A percentile compares a stretch with the other conserved stretches of the same genome.
Conservation (phyloP, 1,140 invertebrate species). For the Zelostemma sp. region DNA sequence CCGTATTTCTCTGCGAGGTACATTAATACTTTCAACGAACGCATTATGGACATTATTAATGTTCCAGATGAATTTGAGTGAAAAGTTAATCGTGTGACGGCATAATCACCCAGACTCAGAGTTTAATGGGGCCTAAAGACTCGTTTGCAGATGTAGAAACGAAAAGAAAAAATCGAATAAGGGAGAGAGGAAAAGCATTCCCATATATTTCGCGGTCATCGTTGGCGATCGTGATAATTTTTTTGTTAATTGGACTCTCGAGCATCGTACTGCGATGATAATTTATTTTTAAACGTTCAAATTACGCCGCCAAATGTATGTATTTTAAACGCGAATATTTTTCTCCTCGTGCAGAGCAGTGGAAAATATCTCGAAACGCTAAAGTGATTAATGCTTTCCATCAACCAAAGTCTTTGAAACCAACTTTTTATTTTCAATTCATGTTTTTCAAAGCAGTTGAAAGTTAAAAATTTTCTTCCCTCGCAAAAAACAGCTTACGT, state of each 20-base stretch:
- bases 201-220: slow-evolving; percentile 39
- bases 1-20: slow-evolving; percentile 31
- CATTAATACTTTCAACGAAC: slow-evolving; percentile 41
- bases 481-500: background rate
- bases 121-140: slow-evolving; percentile 44
- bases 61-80: slow-evolving; percentile 35
- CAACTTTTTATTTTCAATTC: background rate
- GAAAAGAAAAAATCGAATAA: slow-evolving; percentile 12
- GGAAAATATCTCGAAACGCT: background rate
- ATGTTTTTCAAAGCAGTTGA: background rate
- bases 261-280: slow-evolving; percentile 14
- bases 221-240: slow-evolving; percentile 36
- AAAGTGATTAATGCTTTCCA: background rate
- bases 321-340: no score
- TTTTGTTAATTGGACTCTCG: slow-evolving; percentile 44
- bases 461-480: background rate
- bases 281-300: background rate
- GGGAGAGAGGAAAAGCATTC: slow-evolving; percentile 7
- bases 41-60: slow-evolving; percentile 39
- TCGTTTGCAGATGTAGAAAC: slow-evolving; percentile 20
- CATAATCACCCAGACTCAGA: slow-evolving; percentile 36
- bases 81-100: slow-evolving; percentile 45
- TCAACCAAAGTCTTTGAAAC: background rate
- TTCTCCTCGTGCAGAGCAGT: background rate
- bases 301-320: background rate